These are phyloP conservation scores for Oeneis ivallda DNA, from an alignment of 2,888 invertebrate species.

Conservation along the genomic window DNA sequence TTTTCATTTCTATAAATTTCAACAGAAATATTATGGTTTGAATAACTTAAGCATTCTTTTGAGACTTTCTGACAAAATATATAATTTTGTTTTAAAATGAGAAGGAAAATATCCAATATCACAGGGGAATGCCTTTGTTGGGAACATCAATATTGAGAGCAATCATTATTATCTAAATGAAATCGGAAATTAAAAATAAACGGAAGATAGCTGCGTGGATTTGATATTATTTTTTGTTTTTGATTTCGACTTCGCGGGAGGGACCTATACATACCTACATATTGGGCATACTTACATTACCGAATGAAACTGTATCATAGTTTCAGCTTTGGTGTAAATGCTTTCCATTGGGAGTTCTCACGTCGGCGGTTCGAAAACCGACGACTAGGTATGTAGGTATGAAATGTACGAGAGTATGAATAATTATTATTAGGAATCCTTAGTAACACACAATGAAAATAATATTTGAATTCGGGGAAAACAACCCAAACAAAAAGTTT, in stretches of 20 bases:
- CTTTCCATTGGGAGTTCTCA: not conserved
- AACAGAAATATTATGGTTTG: too few relatives aligned
- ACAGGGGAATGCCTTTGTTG: constrained; percentile 3
- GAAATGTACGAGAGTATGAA: too few relatives aligned
- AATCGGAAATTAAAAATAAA: constrained; percentile 22
- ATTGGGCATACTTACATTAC: too few relatives aligned
- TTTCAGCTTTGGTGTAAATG: not conserved
- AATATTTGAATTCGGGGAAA: not conserved
- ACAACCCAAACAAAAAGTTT: too few relatives aligned
- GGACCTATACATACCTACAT: too few relatives aligned
- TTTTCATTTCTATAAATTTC: too few relatives aligned
- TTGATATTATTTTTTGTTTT: constrained; percentile 10
- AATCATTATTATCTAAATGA: constrained; percentile 13
- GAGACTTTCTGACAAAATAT: too few relatives aligned
- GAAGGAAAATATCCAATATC: constrained; percentile 12
- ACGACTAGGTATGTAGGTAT: not conserved
- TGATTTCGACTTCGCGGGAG: too few relatives aligned
- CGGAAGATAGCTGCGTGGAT: not conserved
- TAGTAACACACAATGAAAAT: not conserved
- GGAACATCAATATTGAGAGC: constrained; percentile 10
- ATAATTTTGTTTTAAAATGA: not conserved
- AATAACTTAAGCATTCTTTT: too few relatives aligned
- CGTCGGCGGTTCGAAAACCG: not conserved
- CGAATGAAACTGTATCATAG: not conserved
- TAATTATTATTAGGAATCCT: not conserved